phyloP scores from a whole-genome alignment of 1,140 invertebrate genomes.

The Saxidomus purpurata region DNA sequence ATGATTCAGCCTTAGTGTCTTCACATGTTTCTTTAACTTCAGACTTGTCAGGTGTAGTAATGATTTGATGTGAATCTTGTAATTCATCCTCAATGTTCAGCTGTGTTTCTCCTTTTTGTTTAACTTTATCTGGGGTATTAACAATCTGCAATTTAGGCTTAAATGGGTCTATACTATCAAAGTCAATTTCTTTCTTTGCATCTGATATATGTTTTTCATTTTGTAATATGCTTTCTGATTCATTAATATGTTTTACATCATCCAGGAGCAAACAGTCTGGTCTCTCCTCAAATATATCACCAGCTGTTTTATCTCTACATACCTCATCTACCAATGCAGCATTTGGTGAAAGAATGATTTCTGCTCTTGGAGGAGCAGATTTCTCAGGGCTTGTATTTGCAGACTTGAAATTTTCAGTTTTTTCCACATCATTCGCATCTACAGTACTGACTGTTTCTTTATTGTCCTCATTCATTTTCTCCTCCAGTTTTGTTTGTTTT shows the following conservation, averaged over 20 bases:
- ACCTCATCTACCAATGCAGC: background rate
- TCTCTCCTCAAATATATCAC: constrained; percentile 5
- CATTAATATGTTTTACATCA: background rate
- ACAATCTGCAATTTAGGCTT: constrained; percentile 50
- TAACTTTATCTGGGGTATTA: constrained; percentile 37
- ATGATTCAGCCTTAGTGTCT: background rate
- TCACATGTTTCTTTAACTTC: background rate
- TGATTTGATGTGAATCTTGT: background rate
- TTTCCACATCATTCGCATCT: background rate
- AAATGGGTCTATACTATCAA: constrained; percentile 29
- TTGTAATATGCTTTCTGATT: background rate
- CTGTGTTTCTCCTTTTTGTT: background rate
- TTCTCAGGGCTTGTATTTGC: constrained; percentile 6
- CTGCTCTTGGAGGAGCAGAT: background rate
- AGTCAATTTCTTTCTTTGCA: background rate
- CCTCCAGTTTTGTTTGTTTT: background rate
- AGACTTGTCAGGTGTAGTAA: background rate
- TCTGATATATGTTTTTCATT: background rate
- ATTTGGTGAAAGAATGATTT: background rate
- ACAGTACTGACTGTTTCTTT: background rate
- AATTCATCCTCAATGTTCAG: background rate
- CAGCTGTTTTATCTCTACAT: background rate
- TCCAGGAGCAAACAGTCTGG: background rate
- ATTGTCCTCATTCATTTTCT: background rate
- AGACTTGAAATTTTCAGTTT: background rate